Conservation (phyloP, 2,113 vertebrate species). For the Paramisgurnus dabryanus region DNA sequence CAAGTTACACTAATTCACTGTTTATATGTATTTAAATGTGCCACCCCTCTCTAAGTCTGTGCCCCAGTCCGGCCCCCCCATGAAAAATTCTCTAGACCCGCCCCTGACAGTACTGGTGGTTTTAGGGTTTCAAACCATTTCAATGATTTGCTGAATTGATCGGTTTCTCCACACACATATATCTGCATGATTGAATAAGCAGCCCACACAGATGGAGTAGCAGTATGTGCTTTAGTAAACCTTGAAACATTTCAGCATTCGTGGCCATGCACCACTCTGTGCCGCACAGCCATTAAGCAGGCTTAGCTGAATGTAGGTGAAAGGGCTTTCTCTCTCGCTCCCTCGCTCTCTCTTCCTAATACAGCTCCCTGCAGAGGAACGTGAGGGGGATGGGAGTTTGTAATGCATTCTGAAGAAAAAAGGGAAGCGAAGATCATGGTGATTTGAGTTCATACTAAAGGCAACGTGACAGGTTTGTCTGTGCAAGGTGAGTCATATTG, state of each 20-base stretch:
- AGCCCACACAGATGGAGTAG: slow-evolving; percentile 19
- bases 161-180: not conserved
- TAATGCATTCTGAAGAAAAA: slow-evolving; percentile 27
- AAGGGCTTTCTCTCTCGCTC: slow-evolving; percentile 49
- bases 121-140: not conserved
- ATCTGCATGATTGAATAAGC: slow-evolving; percentile 9
- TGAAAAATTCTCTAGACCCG: too few relatives aligned
- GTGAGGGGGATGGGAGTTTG: slow-evolving; percentile 41
- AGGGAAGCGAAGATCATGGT: slow-evolving; percentile 27
- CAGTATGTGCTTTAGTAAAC: slow-evolving; percentile 20
- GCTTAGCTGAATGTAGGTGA: slow-evolving; percentile 56
- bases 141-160: not conserved
- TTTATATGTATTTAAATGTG: too few relatives aligned
- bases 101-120: not conserved
- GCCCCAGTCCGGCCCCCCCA: too few relatives aligned
- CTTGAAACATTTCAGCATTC: slow-evolving; percentile 9
- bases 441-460: slow-evolving; percentile 47
- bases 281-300: slow-evolving; percentile 40
- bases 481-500: slow-evolving; percentile 28
- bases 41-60: too few relatives aligned
- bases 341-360: slow-evolving; percentile 15
- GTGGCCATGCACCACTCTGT: slow-evolving; percentile 22
- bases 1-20: too few relatives aligned
- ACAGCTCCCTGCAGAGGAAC: slow-evolving; percentile 37
- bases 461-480: slow-evolving; percentile 40